A percentile compares a stretch with the other conserved stretches of the same genome.
phyloP scores from a whole-genome alignment of 1,140 invertebrate genomes.

The Drosophila sproati region DNA sequence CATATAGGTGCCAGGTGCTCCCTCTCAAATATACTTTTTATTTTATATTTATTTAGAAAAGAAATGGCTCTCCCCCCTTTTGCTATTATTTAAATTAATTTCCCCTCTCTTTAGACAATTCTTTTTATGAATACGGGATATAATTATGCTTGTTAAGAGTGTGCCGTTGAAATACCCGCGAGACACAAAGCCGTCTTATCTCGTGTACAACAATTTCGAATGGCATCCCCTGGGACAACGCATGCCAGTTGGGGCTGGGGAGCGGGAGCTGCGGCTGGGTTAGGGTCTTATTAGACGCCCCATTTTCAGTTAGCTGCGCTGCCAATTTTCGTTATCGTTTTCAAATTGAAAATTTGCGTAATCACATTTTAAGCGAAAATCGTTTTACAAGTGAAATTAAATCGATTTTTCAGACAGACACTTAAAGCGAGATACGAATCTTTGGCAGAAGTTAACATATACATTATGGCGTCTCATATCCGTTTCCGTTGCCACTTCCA shows the following conservation, averaged over 20 bases:
- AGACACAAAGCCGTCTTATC: conserved; percentile 48
- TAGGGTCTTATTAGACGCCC: no score
- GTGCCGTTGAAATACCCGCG: conserved; percentile 47
- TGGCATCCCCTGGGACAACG: conserved; percentile 47
- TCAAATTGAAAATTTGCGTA: conserved; percentile 82
- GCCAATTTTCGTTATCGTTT: conserved; percentile 80
- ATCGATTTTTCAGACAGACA: conserved; percentile 64
- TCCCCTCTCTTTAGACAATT: neutral
- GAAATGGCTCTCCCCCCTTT: no score
- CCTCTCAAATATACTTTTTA: no score
- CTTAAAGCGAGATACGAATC: conserved; percentile 47
- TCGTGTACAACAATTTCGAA: conserved; percentile 51
- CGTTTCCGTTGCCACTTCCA: conserved; percentile 45
- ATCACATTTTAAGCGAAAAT: conserved; percentile 82
- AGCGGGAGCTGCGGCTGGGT: neutral
- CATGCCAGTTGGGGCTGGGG: neutral
- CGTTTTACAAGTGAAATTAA: conserved; percentile 78
- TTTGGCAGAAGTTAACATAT: conserved; percentile 46
- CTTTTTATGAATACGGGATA: neutral
- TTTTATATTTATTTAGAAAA: no score
- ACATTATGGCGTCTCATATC: conserved; percentile 73
- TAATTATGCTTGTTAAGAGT: conserved; percentile 29
- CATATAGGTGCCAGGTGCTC: no score
- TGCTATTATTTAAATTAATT: no score
- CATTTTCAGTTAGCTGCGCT: conserved; percentile 3